Evolutionary conservation across 2,888 invertebrate species (phyloP), one percentile per base, ranked within the genome.

Genomic region (Hipparchia sbordonii): DNA sequence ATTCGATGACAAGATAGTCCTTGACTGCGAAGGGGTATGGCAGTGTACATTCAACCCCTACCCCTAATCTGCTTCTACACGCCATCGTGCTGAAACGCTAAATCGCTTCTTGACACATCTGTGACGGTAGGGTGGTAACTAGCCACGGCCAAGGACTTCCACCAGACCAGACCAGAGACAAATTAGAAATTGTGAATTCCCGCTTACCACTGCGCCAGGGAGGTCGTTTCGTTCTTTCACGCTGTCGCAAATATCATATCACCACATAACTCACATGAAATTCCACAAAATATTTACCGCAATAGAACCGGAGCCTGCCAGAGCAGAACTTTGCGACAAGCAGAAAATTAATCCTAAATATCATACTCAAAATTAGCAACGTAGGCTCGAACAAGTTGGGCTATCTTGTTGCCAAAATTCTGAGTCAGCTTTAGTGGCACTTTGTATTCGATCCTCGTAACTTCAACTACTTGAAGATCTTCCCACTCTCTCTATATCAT

Each of bases 351-450:
- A 77, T 78, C 77, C 74, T 71, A 76, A 75, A 77, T 75, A 78
- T 76, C 71, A 74, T 74, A 74, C 73, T 75, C 70, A 68, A 77
- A 76, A 77, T 78, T 74, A 75, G 75, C 74, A 72, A 72, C 74
- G 77, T 76, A 72, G 71, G 74, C 75, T 70, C 69, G 70, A 69
- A 72, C 68, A 77, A 79, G 75, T 79, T 77, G 68, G 73, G 66
- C 74, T 76, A 76, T 75, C 75, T 75, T 72, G 75, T 77, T 77
- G 74, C 73, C 70, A 71, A 77, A 79, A 76, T 72, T 73, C 72
- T 63, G 71, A 74, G 72, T 74, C 77, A 78, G 78, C 74, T 72
- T 74, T 70, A 68, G 63, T 70, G 66, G 67, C 68, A 71, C 63
- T 74, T 65, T 67, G 73, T 73, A 74, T 66, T 72, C 65, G 69